phyloP scores from a whole-genome alignment of 2,888 invertebrate genomes.

The Sturmia bella region DNA sequence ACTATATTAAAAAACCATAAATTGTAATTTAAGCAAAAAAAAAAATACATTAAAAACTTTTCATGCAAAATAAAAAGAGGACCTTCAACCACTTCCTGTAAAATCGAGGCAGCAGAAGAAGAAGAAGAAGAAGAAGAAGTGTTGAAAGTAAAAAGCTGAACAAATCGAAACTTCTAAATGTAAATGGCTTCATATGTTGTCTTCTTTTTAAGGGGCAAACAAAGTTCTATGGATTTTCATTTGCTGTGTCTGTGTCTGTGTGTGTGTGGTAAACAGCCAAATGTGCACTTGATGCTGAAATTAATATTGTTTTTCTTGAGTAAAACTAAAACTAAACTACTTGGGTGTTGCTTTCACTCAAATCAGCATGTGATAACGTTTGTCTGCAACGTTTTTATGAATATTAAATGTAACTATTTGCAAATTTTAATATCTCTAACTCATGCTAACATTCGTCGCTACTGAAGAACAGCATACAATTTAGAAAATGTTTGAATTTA shows the following conservation, averaged over 20 bases:
- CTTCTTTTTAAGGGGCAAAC: constrained; percentile 5
- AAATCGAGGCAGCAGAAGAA: background rate
- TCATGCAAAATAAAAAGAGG: constrained; percentile 25
- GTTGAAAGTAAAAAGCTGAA: constrained; percentile 22
- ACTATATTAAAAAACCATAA: constrained; percentile 65
- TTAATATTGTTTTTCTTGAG: constrained; percentile 63
- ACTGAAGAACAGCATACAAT: constrained; percentile 56
- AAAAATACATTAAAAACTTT: constrained; percentile 47
- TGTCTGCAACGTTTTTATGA: constrained; percentile 41
- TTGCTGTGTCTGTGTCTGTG: background rate
- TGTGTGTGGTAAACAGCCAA: background rate
- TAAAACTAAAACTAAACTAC: constrained; percentile 49
- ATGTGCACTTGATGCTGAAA: constrained; percentile 44
- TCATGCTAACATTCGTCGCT: constrained; percentile 25
- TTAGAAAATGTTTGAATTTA: constrained; percentile 66
- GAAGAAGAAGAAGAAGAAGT: background rate
- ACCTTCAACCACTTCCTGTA: constrained; percentile 46
- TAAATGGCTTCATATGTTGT: constrained; percentile 26
- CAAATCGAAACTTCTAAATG: constrained; percentile 46
- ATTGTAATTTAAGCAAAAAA: constrained; percentile 37
- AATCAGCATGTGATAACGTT: constrained; percentile 11
- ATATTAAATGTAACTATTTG: constrained; percentile 55
- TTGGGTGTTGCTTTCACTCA: constrained; percentile 38
- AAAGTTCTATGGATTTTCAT: constrained; percentile 45
- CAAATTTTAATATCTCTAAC: constrained; percentile 45